phyloP scores from a whole-genome alignment of 2,113 vertebrate genomes.

The Anarhynchus alexandrinus region DNA sequence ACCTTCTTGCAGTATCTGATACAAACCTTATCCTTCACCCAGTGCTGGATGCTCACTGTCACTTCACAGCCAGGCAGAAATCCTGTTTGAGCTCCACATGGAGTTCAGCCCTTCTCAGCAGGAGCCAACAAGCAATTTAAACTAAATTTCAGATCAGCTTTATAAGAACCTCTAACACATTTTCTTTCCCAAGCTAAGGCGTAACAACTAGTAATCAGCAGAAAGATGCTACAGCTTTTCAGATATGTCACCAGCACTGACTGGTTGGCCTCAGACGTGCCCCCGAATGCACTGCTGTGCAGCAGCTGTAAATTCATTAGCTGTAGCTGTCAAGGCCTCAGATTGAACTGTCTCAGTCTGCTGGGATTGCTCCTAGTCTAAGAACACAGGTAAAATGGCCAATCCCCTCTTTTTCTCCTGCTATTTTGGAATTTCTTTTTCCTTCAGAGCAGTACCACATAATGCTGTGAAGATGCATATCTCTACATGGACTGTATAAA shows the following conservation, averaged over 20 bases:
- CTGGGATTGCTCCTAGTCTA: background rate
- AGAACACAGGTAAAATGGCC: background rate
- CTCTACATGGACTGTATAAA: background rate
- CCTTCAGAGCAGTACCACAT: background rate
- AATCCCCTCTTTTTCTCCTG: background rate
- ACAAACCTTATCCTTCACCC: background rate
- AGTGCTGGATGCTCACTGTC: background rate
- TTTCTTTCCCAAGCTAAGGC: background rate
- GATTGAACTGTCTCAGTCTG: background rate
- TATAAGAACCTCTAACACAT: background rate
- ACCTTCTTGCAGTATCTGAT: background rate
- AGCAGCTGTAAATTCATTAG: background rate
- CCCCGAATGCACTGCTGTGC: background rate
- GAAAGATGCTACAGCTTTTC: background rate
- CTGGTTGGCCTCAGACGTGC: background rate
- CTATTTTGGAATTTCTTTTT: background rate
- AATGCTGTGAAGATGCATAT: background rate
- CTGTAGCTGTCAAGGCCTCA: background rate
- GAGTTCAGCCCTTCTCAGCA: background rate
- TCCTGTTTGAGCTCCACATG: background rate
- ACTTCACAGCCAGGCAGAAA: background rate
- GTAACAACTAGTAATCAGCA: background rate
- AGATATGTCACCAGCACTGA: background rate
- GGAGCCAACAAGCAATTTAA: background rate
- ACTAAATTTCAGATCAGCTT: background rate